phyloP scores from a whole-genome alignment of 2,888 invertebrate genomes.

The Drosophila rellima region DNA sequence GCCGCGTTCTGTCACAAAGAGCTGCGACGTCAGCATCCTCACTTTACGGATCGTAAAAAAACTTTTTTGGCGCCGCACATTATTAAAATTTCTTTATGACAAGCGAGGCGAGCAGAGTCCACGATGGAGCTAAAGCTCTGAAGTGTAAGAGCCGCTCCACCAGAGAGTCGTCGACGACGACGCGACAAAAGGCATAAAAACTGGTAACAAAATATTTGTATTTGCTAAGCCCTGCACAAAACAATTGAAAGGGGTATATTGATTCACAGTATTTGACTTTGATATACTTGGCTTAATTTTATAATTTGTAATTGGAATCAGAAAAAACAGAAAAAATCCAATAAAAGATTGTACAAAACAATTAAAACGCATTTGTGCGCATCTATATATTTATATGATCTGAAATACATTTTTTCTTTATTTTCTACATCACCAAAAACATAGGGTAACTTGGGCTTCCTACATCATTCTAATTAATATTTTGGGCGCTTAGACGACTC shows the following conservation, averaged over 20 bases:
- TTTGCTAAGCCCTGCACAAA: constrained; percentile 35
- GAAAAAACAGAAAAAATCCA: neutral
- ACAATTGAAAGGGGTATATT: neutral
- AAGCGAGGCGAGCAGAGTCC: constrained; percentile 55
- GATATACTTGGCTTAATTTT: neutral
- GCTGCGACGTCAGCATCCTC: constrained; percentile 29
- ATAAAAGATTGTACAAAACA: neutral
- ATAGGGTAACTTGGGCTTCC: constrained; percentile 17
- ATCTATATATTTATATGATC: neutral
- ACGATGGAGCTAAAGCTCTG: constrained; percentile 1
- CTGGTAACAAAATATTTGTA: constrained; percentile 80
- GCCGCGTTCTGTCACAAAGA: constrained; percentile 26
- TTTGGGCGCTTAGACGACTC: constrained; percentile 21
- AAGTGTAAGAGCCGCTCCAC: constrained; percentile 50
- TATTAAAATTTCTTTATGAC: constrained; percentile 82
- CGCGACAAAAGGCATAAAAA: constrained; percentile 81
- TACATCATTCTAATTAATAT: neutral
- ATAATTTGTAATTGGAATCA: neutral
- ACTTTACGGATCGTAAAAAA: constrained; percentile 70
- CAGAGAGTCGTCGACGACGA: constrained; percentile 56
- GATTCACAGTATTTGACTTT: neutral
- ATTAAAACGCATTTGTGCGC: neutral
- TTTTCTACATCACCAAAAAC: no score
- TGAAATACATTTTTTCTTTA: neutral
- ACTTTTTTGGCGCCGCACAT: constrained; percentile 82